These are phyloP conservation scores for Teleopsis dalmanni DNA, from an alignment of 1,140 invertebrate species.

Conservation along the genomic window DNA sequence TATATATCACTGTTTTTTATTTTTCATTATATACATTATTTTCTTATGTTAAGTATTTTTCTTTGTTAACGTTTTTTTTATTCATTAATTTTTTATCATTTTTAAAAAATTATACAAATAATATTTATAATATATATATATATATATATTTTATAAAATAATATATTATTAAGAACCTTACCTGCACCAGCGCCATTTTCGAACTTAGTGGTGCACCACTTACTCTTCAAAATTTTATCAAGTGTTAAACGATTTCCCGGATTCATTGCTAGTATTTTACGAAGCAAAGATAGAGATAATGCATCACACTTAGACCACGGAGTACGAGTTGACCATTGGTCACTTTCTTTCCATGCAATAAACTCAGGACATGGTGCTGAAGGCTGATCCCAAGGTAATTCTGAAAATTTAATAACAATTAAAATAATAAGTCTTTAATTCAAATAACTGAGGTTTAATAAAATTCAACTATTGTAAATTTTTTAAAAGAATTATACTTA, in stretches of 20 bases:
- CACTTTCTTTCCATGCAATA: slow-evolving; percentile 63
- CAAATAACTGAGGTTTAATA: too few species aligned
- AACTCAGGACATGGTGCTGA: slow-evolving; percentile 63
- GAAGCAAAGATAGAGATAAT: slow-evolving; percentile 62
- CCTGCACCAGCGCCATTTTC: slow-evolving; percentile 43
- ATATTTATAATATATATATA: neutral
- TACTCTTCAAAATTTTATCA: slow-evolving; percentile 63
- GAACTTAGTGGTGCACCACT: slow-evolving; percentile 66
- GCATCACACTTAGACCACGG: slow-evolving; percentile 81
- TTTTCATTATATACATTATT: too few species aligned
- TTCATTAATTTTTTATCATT: neutral
- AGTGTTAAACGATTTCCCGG: slow-evolving; percentile 59
- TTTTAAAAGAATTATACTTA: slow-evolving; percentile 7
- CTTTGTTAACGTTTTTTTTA: neutral
- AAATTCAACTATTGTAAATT: too few species aligned
- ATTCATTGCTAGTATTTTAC: slow-evolving; percentile 62
- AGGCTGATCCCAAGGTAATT: slow-evolving; percentile 90
- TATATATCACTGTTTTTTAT: too few species aligned
- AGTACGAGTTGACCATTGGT: slow-evolving; percentile 53
- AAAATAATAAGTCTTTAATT: too few species aligned
- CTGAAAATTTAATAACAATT: slow-evolving; percentile 51
- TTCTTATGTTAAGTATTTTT: too few species aligned
- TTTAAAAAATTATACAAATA: neutral
- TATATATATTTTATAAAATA: too few species aligned
- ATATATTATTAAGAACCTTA: neutral